Evolutionary conservation across 1,140 invertebrate species (phyloP).

Genomic region (Prorops nasuta): DNA sequence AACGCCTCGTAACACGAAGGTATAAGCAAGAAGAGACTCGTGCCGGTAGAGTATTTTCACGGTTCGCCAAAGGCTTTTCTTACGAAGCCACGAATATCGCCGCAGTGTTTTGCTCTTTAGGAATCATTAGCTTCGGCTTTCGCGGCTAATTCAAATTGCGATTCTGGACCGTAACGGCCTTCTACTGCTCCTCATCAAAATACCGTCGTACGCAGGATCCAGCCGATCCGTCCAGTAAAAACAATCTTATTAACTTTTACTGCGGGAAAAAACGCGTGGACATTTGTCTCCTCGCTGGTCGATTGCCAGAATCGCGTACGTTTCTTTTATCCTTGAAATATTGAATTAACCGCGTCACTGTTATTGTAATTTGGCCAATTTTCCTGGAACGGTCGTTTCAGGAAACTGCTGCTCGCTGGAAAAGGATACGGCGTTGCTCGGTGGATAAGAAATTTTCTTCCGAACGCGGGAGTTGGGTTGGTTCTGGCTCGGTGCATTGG

Average conservation of each 20-base stretch:
- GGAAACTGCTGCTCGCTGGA: too few relatives aligned
- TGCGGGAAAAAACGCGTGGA: constrained; percentile 25
- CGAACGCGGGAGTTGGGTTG: too few relatives aligned
- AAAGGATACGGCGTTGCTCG: too few relatives aligned
- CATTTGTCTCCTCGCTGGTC: constrained; percentile 4
- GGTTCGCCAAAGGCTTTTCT: constrained; percentile 21
- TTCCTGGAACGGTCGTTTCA: too few relatives aligned
- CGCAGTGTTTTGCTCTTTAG: constrained; percentile 40
- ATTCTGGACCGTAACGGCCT: constrained; percentile 35
- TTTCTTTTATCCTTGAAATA: constrained; percentile 8
- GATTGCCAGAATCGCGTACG: constrained; percentile 1
- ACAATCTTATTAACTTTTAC: constrained; percentile 46
- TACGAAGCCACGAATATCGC: constrained; percentile 29
- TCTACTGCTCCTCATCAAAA: constrained; percentile 49
- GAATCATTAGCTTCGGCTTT: constrained; percentile 54
- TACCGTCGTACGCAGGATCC: constrained; percentile 42
- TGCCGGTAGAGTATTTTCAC: constrained; percentile 21
- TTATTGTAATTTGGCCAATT: too few relatives aligned
- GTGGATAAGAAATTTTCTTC: too few relatives aligned
- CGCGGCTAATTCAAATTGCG: constrained; percentile 55
- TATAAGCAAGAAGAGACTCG: constrained; percentile 7
- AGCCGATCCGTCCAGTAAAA: constrained; percentile 24
- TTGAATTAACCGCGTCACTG: too few relatives aligned
- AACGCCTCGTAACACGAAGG: neutral
- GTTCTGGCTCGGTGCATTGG: too few relatives aligned